Evolutionary conservation across 1,140 invertebrate genomes (phyloP), one percentile per base, ranked within the genome.

Genomic region (Halesus radiatus): DNA sequence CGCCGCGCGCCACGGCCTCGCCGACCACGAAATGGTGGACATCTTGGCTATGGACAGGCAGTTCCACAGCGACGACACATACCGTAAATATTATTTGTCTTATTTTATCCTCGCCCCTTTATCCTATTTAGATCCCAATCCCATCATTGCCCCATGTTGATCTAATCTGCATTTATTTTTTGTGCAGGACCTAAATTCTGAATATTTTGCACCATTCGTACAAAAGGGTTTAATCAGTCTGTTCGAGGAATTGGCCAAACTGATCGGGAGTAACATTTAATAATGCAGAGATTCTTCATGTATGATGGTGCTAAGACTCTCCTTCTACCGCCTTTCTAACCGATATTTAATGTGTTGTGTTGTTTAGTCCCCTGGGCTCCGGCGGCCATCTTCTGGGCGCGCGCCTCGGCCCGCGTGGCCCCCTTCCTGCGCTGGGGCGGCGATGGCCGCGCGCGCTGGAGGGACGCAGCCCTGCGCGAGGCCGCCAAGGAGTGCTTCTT

Each of bases 11-110:
- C 91, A 93, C 84, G 94, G 95, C 0, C 87, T 96, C n/a, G 92
- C 92, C 15, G 93, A 94, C 84, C 93, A 92, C 5, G 95, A 96
- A 88, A 92, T 95, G 86, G 86, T 95, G 80, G 94, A 96, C 86
- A 87, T 96, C 18, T 84, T 96, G 32, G 93, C 94, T 1, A 90
- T 92, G 79, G 93, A 95, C 85, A 90, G 93, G n/a, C 89, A 89
- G 68, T 94, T 95, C 72, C 92, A 94, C 85, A 93, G 91, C 79
- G 89, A 90, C 70, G 90, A 90, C 64, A 93, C 92, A 80, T 91
- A 93, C 86, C 87, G 93, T 93, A 86, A 91, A 90, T 88, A 18
- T 56, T 37, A 45, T 45, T 10, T 10, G 5, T 45, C 13, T 13
- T 8, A 45, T 32, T 32, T 32, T 6, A 32, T 32, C 0, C 6